Percentiles rank a stretch among this genome's conserved stretches.
Evolutionary conservation across 2,113 vertebrate genomes (phyloP).

Genomic region (Lampris incognitus): DNA sequence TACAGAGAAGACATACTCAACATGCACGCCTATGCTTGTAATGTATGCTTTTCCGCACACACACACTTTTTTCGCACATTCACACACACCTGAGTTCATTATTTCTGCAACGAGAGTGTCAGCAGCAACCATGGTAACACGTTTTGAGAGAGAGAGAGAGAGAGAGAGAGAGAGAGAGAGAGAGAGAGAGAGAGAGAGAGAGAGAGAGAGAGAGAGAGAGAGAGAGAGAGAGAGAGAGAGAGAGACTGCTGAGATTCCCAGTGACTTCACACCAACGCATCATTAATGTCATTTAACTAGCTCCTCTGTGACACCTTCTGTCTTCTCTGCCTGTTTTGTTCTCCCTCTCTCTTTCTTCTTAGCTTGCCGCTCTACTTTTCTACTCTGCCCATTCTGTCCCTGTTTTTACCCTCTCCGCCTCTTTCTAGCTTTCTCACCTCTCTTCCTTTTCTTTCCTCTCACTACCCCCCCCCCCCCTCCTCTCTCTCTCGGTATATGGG

Average conservation of each 20-base stretch:
- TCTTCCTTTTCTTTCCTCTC: background rate
- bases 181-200: background rate
- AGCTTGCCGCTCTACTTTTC: background rate
- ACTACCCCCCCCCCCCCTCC: slow-evolving; percentile 24
- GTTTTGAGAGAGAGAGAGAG: background rate
- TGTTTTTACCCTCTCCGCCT: background rate
- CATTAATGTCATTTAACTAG: slow-evolving; percentile 74
- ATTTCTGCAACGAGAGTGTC: slow-evolving; percentile 63
- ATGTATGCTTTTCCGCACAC: background rate
- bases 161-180: background rate
- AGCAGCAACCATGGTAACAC: slow-evolving; percentile 67
- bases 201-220: slow-evolving; percentile 16
- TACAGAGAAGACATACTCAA: too few species aligned
- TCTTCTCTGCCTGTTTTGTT: slow-evolving; percentile 53
- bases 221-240: background rate
- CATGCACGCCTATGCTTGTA: background rate
- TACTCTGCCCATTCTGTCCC: background rate
- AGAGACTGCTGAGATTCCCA: slow-evolving; percentile 53
- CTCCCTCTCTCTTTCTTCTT: slow-evolving; percentile 32
- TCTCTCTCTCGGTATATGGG: background rate
- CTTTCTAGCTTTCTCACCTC: background rate
- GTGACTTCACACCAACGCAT: slow-evolving; percentile 73
- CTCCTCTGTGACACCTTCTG: slow-evolving; percentile 57
- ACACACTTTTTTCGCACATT: slow-evolving; percentile 3
- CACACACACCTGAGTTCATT: slow-evolving; percentile 66